A percentile compares a stretch with the other conserved stretches of the same genome.
These are phyloP conservation scores for Peromyscus leucopus DNA, from an alignment of 2,113 vertebrate species.

Conservation along the genomic window DNA sequence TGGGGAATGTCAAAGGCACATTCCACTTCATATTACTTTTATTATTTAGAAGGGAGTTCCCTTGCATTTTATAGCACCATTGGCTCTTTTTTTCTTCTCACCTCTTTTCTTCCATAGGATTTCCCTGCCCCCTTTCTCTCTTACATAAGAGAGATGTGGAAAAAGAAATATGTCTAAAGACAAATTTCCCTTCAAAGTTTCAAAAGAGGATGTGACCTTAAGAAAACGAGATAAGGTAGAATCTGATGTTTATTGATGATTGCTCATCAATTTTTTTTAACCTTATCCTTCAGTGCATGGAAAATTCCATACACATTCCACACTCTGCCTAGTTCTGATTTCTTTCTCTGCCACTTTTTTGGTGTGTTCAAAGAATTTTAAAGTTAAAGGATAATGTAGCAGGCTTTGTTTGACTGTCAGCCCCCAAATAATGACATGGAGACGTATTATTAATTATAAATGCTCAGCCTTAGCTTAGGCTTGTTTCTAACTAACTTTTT, in stretches of 20 bases:
- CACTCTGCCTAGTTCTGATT: background rate
- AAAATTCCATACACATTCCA: background rate
- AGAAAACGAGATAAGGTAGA: background rate
- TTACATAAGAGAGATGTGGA: background rate
- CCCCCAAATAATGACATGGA: background rate
- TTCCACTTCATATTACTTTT: conserved; percentile 22
- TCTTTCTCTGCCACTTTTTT: background rate
- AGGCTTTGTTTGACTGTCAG: background rate
- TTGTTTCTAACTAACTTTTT: background rate
- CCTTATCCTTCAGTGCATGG: background rate
- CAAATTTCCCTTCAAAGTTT: conserved; percentile 47
- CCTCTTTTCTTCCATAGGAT: background rate
- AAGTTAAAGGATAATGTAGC: background rate
- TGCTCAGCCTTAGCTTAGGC: background rate
- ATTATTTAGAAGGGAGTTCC: conserved; percentile 45
- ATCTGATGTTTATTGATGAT: conserved; percentile 12
- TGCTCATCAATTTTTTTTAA: background rate
- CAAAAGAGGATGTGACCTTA: background rate
- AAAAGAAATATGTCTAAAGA: background rate
- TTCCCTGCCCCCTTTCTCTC: background rate
- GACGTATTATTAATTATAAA: background rate
- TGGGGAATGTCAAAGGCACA: conserved; percentile 44
- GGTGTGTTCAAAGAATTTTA: conserved; percentile 19
- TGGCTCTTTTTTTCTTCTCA: background rate
- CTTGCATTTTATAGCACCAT: conserved; percentile 23